Conservation (phyloP, 1,140 invertebrate genomes). For the Harlomillsia oculata region DNA sequence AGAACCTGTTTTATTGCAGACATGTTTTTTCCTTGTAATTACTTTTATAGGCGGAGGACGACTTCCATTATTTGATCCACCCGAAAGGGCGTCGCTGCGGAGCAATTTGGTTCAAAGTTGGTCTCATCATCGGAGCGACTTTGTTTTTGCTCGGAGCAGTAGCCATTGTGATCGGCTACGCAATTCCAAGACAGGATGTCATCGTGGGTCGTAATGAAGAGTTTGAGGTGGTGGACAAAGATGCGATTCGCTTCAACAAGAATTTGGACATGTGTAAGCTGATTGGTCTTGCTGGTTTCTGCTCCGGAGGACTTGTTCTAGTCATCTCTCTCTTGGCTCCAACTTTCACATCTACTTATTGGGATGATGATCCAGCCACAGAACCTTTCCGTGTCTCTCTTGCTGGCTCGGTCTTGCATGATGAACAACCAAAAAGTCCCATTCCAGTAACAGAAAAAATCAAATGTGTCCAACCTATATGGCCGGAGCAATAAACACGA, state of each 20-base stretch:
- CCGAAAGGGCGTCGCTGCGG: slow-evolving; percentile 38
- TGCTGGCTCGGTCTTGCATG: slow-evolving; percentile 3
- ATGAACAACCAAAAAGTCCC: slow-evolving; percentile 20
- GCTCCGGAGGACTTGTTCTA: slow-evolving; percentile 45
- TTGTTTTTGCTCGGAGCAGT: slow-evolving; percentile 44
- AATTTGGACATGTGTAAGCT: slow-evolving; percentile 47
- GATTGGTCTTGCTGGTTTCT: slow-evolving; percentile 46
- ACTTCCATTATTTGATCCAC: slow-evolving; percentile 42
- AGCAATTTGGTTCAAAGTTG: slow-evolving; percentile 44
- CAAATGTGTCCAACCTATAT: slow-evolving; percentile 32
- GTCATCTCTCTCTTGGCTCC: slow-evolving; percentile 45
- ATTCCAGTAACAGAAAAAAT: slow-evolving; percentile 36
- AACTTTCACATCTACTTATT: slow-evolving; percentile 42
- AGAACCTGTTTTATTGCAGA: too few relatives aligned
- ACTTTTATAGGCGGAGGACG: slow-evolving; percentile 39
- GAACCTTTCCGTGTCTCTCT: slow-evolving; percentile 30
- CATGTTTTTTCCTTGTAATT: slow-evolving; percentile 7
- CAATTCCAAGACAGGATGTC: slow-evolving; percentile 43
- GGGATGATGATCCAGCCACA: slow-evolving; percentile 40
- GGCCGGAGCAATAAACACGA: slow-evolving; percentile 16
- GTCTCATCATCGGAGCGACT: slow-evolving; percentile 43
- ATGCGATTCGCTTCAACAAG: slow-evolving; percentile 45
- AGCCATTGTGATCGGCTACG: slow-evolving; percentile 46
- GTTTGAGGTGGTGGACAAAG: slow-evolving; percentile 44
- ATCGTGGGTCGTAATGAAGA: slow-evolving; percentile 42